Evolutionary conservation across 2,888 invertebrate genomes (phyloP), one percentile per base, ranked within the genome.

Genomic region (Heliconius sara): DNA sequence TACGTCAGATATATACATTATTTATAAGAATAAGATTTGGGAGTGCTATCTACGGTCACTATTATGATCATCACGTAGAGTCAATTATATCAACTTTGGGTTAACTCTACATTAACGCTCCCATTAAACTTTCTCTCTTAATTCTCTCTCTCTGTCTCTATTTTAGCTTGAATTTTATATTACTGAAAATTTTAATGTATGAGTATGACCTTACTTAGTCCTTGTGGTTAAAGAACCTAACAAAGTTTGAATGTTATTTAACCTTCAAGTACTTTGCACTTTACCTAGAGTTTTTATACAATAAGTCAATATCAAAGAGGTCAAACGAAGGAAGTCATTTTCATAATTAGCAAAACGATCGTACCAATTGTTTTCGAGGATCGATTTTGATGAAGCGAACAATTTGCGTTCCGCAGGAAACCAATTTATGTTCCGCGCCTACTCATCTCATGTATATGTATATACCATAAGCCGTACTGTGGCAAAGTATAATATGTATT

Each of bases 371-470:
- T 88, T 65, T 87, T 85, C 78, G 82, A 84, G 85, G 79, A 84
- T 82, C 83, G 81, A 84, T 83, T 83, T 78, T 75, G 80, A 88
- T 87, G 86, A 86, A 88, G 79, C 77, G 76, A 88, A 87, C 88
- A 89, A 89, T 89, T 91, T 89, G 89, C 89, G 88, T 90, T 90
- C 88, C 89, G 91, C 90, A 88, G 87, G 87, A 90, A 91, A 88
- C 85, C 90, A 92, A 92, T 92, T 92, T 90, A 87, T 86, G 83
- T 85, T 84, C 84, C 85, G 87, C 84, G 86, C 85, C 85, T 85
- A 84, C 86, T 87, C 89, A 57, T 22, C 67, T 39, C 88, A 7
- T 63, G 16, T 34, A 39, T 65, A 27, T 27, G 27, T 27, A 27
- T 27, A 27, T 63, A 43, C 43, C 34, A 25, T 25, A 39, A 25